These are phyloP conservation scores for Columbina picui DNA, from an alignment of 2,113 vertebrate genomes.

Conservation along the genomic window DNA sequence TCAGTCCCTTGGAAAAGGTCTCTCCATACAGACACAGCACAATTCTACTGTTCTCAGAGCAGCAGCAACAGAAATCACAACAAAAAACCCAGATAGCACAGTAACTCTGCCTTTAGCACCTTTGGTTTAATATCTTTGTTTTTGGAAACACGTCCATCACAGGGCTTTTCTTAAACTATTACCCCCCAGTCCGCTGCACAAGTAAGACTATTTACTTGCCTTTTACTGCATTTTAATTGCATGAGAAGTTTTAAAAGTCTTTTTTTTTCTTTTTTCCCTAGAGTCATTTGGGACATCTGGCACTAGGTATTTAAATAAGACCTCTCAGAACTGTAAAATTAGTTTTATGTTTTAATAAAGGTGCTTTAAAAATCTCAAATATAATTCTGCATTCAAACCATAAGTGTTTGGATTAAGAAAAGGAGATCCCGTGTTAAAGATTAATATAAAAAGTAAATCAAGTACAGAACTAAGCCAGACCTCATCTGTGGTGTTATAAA, in stretches of 20 bases:
- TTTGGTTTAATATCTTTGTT: not conserved
- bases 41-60: not conserved
- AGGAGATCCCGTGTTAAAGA: not conserved
- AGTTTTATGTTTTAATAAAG: slow-evolving; percentile 49
- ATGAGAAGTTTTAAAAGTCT: slow-evolving; percentile 6
- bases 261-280: not conserved
- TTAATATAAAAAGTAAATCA: not conserved
- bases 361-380: slow-evolving; percentile 43
- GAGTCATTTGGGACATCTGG: slow-evolving; percentile 42
- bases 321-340: slow-evolving; percentile 56
- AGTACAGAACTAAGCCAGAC: not conserved
- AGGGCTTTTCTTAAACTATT: not conserved
- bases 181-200: not conserved
- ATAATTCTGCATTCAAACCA: slow-evolving; percentile 13
- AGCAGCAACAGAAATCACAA: not conserved
- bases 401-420: slow-evolving; percentile 22
- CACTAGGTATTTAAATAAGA: slow-evolving; percentile 43
- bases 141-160: not conserved
- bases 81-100: not conserved
- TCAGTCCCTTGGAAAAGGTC: not conserved
- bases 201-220: not conserved
- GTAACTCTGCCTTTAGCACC: slow-evolving; percentile 1
- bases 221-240: slow-evolving; percentile 44
- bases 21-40: not conserved
- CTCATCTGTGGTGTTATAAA: not conserved